A percentile compares a stretch with the other conserved stretches of the same genome.
These are phyloP conservation scores for Thinocorus orbignyianus DNA, from an alignment of 2,113 vertebrate species.

Conservation along the genomic window DNA sequence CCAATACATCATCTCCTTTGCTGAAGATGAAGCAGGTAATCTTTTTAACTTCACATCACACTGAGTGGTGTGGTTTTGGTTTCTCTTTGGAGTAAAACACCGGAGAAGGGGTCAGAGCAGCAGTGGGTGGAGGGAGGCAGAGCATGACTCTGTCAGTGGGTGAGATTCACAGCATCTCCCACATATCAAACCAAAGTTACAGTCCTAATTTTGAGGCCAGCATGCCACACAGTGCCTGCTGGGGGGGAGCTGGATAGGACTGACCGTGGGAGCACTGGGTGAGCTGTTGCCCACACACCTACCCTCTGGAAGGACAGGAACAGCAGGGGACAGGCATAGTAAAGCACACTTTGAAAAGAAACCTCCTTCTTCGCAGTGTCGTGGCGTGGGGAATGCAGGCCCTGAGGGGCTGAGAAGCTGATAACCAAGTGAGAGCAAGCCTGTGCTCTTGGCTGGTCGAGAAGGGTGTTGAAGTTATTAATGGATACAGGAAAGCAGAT, in stretches of 20 bases:
- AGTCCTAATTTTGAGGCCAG: neutral
- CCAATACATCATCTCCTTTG: slow-evolving; percentile 93
- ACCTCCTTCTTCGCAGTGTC: neutral
- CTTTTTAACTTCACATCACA: neutral
- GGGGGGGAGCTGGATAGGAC: neutral
- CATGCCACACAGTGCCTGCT: neutral
- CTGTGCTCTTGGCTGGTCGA: neutral
- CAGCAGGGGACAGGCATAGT: fast-evolving
- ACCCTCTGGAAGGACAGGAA: neutral
- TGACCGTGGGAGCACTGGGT: neutral
- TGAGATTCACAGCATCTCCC: neutral
- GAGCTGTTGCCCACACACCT: neutral
- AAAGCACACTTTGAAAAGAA: neutral
- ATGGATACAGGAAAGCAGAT: neutral
- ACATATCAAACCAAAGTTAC: neutral
- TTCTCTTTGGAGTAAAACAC: neutral
- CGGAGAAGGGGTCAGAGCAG: neutral
- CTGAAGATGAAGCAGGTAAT: slow-evolving; percentile 94
- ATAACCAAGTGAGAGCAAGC: neutral
- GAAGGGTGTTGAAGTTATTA: neutral
- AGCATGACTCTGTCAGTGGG: fast-evolving
- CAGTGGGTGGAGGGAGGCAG: fast-evolving
- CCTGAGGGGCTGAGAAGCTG: neutral
- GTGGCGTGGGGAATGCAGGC: neutral
- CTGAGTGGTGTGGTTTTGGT: neutral